phyloP scores from a whole-genome alignment of 23 tunicate species.

The Clavelina lepadiformis region DNA sequence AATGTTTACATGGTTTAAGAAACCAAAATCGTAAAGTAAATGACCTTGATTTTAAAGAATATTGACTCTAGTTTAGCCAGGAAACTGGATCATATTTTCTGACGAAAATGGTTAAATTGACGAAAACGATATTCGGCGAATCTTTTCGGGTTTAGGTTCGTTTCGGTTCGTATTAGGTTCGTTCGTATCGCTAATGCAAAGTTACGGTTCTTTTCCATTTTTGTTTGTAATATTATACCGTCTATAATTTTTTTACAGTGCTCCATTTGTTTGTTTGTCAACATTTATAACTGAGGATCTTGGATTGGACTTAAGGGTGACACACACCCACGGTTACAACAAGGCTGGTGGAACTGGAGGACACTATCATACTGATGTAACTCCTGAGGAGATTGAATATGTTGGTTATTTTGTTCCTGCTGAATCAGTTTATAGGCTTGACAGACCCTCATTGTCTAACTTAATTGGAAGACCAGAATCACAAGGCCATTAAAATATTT shows the following conservation, averaged over 20 bases:
- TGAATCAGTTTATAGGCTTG: conserved; percentile 56
- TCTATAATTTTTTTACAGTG: conserved; percentile 9
- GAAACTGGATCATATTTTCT: too few relatives aligned
- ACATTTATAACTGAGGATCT: conserved; percentile 78
- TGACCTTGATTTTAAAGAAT: too few relatives aligned
- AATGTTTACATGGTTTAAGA: too few relatives aligned
- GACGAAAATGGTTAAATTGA: too few relatives aligned
- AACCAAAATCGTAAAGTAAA: too few relatives aligned
- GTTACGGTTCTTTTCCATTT: not conserved
- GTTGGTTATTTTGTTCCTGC: conserved; percentile 74
- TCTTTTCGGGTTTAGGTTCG: not conserved
- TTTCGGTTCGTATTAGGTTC: not conserved
- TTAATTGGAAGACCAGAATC: conserved; percentile 74
- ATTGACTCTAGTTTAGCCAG: too few relatives aligned
- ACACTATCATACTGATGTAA: conserved; percentile 83
- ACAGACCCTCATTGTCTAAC: conserved; percentile 68
- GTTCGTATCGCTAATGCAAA: not conserved
- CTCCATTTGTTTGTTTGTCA: conserved; percentile 81
- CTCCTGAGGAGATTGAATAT: conserved; percentile 87
- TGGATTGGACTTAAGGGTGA: conserved; percentile 83
- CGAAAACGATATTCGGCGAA: not conserved
- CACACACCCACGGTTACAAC: conserved; percentile 91
- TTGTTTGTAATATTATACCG: not conserved
- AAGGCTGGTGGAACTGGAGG: conserved; percentile 55
- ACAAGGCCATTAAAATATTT: too few relatives aligned